Evolutionary conservation across 2,113 vertebrate species (phyloP).

Genomic region (Nothoprocta perdicaria): DNA sequence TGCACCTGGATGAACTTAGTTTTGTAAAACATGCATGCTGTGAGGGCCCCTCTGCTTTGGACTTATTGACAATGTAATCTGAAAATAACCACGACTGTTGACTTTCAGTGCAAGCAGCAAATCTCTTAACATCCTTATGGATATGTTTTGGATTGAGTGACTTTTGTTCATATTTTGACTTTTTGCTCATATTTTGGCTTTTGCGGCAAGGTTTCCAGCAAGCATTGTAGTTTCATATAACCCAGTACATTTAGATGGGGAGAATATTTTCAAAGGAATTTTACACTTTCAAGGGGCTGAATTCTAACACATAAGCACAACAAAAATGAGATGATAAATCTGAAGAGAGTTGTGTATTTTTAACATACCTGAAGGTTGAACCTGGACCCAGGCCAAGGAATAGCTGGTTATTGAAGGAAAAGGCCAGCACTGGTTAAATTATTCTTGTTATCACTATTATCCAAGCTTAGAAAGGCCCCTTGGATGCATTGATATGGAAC

Average conservation of each 20-base stretch:
- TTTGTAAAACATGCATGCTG: not conserved
- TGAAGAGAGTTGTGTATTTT: not conserved
- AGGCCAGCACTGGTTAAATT: not conserved
- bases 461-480: not conserved
- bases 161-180: not conserved
- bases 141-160: not conserved
- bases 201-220: not conserved
- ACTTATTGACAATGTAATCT: not conserved
- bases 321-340: not conserved
- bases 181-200: too few species aligned
- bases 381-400: not conserved
- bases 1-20: constrained; percentile 33
- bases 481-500: not conserved
- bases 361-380: not conserved
- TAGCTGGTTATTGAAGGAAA: not conserved
- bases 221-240: not conserved
- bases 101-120: not conserved
- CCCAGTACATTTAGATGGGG: accelerated
- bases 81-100: not conserved
- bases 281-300: not conserved
- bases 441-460: not conserved
- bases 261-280: not conserved
- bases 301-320: not conserved
- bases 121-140: not conserved
- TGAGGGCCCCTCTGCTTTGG: not conserved